Evolutionary conservation across 2,113 vertebrate genomes (phyloP), one percentile per base, ranked within the genome.

Genomic region (Antigone vipio): DNA sequence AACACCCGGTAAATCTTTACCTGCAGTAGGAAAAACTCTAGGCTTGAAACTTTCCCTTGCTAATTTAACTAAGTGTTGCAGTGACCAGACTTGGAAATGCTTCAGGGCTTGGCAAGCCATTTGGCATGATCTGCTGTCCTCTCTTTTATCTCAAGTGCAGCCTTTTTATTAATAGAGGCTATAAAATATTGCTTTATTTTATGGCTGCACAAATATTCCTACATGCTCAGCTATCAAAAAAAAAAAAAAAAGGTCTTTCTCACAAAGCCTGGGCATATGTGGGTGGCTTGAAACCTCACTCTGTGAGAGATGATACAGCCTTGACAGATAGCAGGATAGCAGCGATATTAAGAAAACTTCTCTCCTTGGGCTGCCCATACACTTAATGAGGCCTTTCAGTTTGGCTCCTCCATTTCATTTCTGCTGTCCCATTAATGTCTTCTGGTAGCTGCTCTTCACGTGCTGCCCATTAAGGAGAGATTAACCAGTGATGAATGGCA

Each of bases 1-100:
- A 82, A 92, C 52, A 94, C 6, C 66, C 56, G 21, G n/a, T 91
- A 89, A 95, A 96, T 96, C 83, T 96, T 73, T 22, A 95, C 92
- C 80, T 93, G 73, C 45, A 69, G 77, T 24, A 66, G 58, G 66
- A 91, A 84, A 59, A 96, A 55, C 69, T 75, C 52, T 11, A 52
- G 19, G 40, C 56, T 81, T 56, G 30, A 89, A 94, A 93, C 66
- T 87, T 96, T 53, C 34, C 24, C 66, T 44, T 72, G 80, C 17
- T 96, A 68, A 72, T 96, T 96, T 76, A 93, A 55, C 58, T 75
- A 82, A 92, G 44, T 64, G 66, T 60, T 45, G 40, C 49, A 35
- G 26, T 38, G 69, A 56, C 83, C 73, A 89, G 64, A 15, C 35
- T 35, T 74, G 40, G 49, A 95, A 89, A 78, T 32, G 68, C 76